Evolutionary conservation across 1,140 invertebrate species (phyloP).

Genomic region (Drosophila ambigua): DNA sequence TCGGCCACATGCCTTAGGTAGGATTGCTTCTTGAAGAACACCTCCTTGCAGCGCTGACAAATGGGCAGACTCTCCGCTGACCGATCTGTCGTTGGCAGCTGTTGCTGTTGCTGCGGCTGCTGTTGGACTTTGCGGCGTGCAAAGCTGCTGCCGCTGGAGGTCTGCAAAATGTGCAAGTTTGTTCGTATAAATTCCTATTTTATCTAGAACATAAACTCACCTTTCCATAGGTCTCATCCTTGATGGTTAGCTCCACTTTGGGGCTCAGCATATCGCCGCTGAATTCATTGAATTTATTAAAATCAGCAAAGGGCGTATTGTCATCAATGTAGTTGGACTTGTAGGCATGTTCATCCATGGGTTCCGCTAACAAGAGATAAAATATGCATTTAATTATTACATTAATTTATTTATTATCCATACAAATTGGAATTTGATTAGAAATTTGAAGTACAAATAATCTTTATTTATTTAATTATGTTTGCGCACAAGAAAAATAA

Average conservation of each 20-base stretch:
- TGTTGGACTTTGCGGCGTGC: slow-evolving; percentile 57
- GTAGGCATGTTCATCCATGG: slow-evolving; percentile 66
- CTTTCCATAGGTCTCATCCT: slow-evolving; percentile 63
- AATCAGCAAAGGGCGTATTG: slow-evolving; percentile 72
- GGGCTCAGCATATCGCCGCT: slow-evolving; percentile 68
- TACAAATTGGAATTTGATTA: no score
- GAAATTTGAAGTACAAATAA: no score
- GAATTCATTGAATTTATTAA: slow-evolving; percentile 65
- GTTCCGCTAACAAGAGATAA: slow-evolving; percentile 43
- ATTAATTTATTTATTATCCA: not conserved
- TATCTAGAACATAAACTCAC: slow-evolving; percentile 11
- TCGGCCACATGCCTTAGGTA: slow-evolving; percentile 73
- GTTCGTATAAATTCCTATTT: no score
- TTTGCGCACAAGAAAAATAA: no score
- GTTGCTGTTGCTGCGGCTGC: slow-evolving; percentile 68
- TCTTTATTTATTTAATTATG: no score
- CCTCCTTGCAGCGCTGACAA: slow-evolving; percentile 80
- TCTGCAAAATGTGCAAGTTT: slow-evolving; percentile 20
- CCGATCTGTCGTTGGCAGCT: slow-evolving; percentile 49
- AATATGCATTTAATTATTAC: not conserved
- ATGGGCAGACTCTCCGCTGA: slow-evolving; percentile 64
- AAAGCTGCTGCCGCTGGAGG: slow-evolving; percentile 66
- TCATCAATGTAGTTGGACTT: slow-evolving; percentile 73
- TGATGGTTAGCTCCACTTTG: slow-evolving; percentile 62
- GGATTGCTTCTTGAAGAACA: slow-evolving; percentile 77